These are phyloP conservation scores for Nematopogon swammerdamellus DNA, from an alignment of 2,888 invertebrate species.

Conservation along the genomic window DNA sequence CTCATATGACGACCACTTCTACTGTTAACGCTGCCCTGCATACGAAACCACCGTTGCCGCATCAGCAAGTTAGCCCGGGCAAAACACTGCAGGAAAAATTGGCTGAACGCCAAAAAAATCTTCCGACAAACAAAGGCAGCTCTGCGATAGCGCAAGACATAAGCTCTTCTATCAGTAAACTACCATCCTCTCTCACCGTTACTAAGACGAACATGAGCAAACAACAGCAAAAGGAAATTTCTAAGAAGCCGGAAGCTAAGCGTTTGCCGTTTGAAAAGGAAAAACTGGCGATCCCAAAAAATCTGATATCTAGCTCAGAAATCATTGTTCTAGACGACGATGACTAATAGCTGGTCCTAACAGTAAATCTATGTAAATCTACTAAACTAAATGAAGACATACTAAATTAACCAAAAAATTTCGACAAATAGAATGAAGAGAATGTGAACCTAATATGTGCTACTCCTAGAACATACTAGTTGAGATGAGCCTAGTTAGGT, in stretches of 20 bases:
- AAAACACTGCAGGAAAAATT: slow-evolving; percentile 68
- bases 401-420: no score
- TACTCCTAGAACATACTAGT: no score
- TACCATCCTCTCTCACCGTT: slow-evolving; percentile 51
- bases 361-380: no score
- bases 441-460: no score
- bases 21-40: slow-evolving; percentile 27
- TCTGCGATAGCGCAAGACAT: slow-evolving; percentile 20
- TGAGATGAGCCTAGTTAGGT: no score
- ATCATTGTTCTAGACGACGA: slow-evolving; percentile 49
- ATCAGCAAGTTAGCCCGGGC: slow-evolving; percentile 50
- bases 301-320: slow-evolving; percentile 18
- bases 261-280: background rate
- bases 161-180: slow-evolving; percentile 36
- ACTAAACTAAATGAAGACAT: no score
- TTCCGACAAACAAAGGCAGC: slow-evolving; percentile 21
- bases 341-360: no score
- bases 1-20: slow-evolving; percentile 30
- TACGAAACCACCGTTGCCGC: slow-evolving; percentile 34
- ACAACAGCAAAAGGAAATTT: slow-evolving; percentile 20
- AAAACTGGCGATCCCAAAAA: slow-evolving; percentile 7
- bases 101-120: slow-evolving; percentile 60
- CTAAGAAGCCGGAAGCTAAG: slow-evolving; percentile 20
- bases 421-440: no score
- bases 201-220: slow-evolving; percentile 27